These are phyloP conservation scores for Momotus momota DNA, from an alignment of 2,797 vertebrate genomes.

Conservation along the genomic window DNA sequence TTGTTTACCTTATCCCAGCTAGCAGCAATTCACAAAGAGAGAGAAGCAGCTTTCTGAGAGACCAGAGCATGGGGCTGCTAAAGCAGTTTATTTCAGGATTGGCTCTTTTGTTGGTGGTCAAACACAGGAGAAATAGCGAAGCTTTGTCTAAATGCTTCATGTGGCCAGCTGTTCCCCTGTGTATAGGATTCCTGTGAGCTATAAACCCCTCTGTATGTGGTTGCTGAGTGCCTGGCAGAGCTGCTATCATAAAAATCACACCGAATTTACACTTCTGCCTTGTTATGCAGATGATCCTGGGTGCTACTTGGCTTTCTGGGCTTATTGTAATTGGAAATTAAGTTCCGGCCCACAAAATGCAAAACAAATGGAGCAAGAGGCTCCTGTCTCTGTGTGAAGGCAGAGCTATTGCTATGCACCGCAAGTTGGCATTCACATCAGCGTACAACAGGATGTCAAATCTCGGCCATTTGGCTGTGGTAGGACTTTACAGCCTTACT, in stretches of 20 bases:
- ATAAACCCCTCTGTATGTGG: background rate
- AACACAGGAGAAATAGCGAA: background rate
- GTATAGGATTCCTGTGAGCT: background rate
- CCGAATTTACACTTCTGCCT: conserved; percentile 16
- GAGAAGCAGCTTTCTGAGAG: background rate
- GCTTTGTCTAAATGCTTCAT: conserved; percentile 9
- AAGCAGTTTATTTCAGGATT: conserved; percentile 10
- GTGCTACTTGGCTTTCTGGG: background rate
- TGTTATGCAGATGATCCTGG: background rate
- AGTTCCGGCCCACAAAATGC: conserved; percentile 5
- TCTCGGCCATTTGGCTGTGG: background rate
- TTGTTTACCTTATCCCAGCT: conserved; percentile 26
- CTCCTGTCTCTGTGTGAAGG: background rate
- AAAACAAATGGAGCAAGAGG: background rate
- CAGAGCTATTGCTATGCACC: background rate
- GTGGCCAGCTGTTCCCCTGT: background rate
- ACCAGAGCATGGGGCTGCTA: background rate
- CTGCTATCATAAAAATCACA: conserved; percentile 18
- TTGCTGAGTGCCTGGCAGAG: background rate
- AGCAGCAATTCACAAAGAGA: background rate
- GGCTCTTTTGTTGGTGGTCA: conserved; percentile 25
- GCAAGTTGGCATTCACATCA: background rate
- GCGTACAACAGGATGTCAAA: background rate
- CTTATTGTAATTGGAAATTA: conserved; percentile 26
- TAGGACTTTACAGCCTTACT: background rate